Conservation (phyloP, 2,888 invertebrate genomes). For the Pterostichus madidus region DNA sequence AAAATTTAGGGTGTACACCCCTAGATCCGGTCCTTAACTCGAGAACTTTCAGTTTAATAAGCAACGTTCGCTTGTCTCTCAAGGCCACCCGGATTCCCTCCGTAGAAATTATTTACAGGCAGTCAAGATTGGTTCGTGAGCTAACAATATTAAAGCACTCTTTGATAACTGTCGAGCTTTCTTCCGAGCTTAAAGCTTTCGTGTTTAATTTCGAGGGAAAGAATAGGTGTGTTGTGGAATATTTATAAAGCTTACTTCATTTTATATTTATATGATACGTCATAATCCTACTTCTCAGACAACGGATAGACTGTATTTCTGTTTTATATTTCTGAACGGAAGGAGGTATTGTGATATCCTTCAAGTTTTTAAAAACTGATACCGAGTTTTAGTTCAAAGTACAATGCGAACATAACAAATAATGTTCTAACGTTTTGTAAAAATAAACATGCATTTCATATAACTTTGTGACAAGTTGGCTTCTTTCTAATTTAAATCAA, state of each 20-base stretch:
- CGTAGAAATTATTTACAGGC: constrained; percentile 16
- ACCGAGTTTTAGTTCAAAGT: background rate
- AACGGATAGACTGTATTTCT: background rate
- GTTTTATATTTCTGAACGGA: no score
- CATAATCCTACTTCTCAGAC: background rate
- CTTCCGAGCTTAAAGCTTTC: background rate
- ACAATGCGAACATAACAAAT: background rate
- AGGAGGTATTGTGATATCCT: no score
- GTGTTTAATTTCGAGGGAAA: constrained; percentile 15
- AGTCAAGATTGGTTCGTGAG: constrained; percentile 32
- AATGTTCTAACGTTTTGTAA: constrained; percentile 8
- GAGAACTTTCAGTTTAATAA: constrained; percentile 30
- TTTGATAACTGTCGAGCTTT: constrained; percentile 37
- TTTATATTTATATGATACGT: background rate
- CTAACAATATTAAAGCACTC: constrained; percentile 29
- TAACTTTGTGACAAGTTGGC: constrained; percentile 25
- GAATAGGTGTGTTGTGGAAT: constrained; percentile 6
- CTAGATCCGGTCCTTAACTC: background rate
- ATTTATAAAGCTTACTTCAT: background rate
- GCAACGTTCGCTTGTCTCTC: constrained; percentile 14
- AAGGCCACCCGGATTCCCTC: background rate
- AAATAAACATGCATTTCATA: constrained; percentile 17
- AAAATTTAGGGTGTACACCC: no score
- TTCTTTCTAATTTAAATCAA: constrained; percentile 19
- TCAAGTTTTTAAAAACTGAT: constrained; percentile 7